A percentile compares a stretch with the other conserved stretches of the same genome.
These are phyloP conservation scores for Sicus ferrugineus DNA, from an alignment of 2,888 invertebrate species.

Conservation along the genomic window DNA sequence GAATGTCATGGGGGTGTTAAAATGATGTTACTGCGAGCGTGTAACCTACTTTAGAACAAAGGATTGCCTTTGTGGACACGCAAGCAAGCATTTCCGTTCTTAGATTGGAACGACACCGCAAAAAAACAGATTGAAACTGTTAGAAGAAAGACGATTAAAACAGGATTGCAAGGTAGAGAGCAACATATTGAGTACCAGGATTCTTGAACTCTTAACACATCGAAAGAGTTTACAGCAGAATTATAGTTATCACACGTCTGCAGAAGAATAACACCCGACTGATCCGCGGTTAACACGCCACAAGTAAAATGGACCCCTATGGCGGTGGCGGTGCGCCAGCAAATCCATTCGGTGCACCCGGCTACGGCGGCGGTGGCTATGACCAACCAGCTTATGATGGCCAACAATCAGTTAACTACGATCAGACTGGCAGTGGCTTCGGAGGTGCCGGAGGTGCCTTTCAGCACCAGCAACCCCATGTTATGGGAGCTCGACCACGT, in stretches of 20 bases:
- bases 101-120: background rate
- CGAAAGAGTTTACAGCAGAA: background rate
- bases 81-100: background rate
- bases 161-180: background rate
- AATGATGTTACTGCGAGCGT: background rate
- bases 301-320: constrained; percentile 43
- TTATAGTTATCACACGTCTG: background rate
- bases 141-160: background rate
- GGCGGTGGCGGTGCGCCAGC: constrained; percentile 47
- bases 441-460: constrained; percentile 37
- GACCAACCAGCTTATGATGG: constrained; percentile 41
- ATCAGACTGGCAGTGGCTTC: constrained; percentile 42
- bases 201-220: background rate
- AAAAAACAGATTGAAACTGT: background rate
- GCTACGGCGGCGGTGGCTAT: constrained; percentile 46
- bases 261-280: background rate
- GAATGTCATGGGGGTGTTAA: background rate
- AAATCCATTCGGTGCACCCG: constrained; percentile 58
- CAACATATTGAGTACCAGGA: background rate
- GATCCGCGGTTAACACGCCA: constrained; percentile 1
- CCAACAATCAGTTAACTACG: constrained; percentile 40
- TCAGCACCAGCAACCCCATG: constrained; percentile 45
- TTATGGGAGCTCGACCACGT: constrained; percentile 70
- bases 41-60: background rate
- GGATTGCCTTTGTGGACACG: background rate